Evolutionary conservation across 1,140 invertebrate genomes (phyloP).

Genomic region (Globodera ellingtonae): DNA sequence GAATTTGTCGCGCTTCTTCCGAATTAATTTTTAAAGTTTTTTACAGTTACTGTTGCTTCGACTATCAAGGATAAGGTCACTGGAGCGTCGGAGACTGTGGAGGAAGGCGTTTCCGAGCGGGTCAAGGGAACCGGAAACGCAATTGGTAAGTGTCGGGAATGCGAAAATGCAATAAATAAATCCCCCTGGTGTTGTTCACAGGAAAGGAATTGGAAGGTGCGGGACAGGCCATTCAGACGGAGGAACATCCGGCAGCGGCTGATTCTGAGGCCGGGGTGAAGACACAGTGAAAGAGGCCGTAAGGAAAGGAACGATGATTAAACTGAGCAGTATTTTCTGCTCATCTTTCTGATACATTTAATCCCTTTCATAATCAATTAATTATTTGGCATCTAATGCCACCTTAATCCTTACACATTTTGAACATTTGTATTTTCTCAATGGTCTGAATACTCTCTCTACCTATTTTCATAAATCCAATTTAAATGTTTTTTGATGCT

Average conservation of each 20-base stretch:
- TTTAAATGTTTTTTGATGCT: no score
- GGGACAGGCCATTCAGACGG: constrained; percentile 27
- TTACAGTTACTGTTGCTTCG: constrained; percentile 25
- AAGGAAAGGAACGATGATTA: no score
- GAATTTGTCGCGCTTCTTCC: not conserved
- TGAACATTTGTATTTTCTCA: no score
- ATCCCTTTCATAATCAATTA: no score
- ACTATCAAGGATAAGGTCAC: constrained; percentile 28
- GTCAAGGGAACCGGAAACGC: constrained; percentile 22
- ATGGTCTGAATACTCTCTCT: no score
- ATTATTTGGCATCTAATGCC: no score
- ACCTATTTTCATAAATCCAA: no score
- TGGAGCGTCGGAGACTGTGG: constrained; percentile 6
- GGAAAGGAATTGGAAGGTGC: constrained; percentile 27
- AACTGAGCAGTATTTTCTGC: no score
- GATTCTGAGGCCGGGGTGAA: constrained; percentile 4
- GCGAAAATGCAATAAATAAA: not conserved
- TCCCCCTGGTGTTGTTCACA: not conserved
- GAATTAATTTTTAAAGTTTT: constrained; percentile 3
- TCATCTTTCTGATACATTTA: no score
- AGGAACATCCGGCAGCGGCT: constrained; percentile 13
- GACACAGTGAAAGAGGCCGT: not conserved
- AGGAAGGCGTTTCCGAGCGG: constrained; percentile 13
- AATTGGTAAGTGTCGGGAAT: not conserved
- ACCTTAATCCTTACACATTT: no score